Percentiles rank a stretch among this genome's conserved stretches.
phyloP scores from a whole-genome alignment of 2,797 vertebrate species.

The Pteropus rufus region DNA sequence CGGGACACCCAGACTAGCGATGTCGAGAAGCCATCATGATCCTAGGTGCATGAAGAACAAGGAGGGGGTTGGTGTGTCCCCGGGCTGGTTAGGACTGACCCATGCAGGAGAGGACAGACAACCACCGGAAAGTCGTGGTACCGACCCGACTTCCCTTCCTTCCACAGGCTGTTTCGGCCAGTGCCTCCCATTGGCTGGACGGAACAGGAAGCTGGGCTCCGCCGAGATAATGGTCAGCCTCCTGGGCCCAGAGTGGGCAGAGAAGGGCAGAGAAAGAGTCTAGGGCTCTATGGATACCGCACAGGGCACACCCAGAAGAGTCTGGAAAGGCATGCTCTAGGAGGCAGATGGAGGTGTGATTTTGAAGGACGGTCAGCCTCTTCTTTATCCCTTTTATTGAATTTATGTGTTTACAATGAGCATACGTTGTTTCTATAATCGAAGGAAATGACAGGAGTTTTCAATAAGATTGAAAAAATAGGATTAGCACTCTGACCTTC shows the following conservation, averaged over 20 bases:
- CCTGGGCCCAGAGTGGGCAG: not conserved
- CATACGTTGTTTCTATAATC: not conserved
- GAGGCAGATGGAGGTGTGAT: not conserved
- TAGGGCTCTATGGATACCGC: not conserved
- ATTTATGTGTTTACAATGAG: not conserved
- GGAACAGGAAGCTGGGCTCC: not conserved
- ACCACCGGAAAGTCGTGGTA: fast-evolving
- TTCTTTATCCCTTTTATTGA: not conserved
- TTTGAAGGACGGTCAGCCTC: not conserved
- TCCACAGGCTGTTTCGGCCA: not conserved
- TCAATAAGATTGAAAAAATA: not conserved
- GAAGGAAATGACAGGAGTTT: not conserved
- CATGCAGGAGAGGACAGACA: not conserved
- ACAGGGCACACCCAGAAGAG: not conserved
- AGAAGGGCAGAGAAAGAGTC: not conserved
- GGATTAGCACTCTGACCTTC: not conserved
- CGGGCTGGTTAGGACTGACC: not conserved
- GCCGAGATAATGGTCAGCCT: not conserved
- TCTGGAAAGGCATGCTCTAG: not conserved
- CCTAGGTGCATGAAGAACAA: no score
- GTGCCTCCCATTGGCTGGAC: not conserved
- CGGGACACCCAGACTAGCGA: not conserved
- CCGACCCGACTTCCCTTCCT: not conserved
- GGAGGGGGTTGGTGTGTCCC: not conserved
- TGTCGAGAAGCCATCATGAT: fast-evolving